Evolutionary conservation across 1,140 invertebrate genomes (phyloP), one percentile per base, ranked within the genome.

Genomic region (Solenopsis invicta): DNA sequence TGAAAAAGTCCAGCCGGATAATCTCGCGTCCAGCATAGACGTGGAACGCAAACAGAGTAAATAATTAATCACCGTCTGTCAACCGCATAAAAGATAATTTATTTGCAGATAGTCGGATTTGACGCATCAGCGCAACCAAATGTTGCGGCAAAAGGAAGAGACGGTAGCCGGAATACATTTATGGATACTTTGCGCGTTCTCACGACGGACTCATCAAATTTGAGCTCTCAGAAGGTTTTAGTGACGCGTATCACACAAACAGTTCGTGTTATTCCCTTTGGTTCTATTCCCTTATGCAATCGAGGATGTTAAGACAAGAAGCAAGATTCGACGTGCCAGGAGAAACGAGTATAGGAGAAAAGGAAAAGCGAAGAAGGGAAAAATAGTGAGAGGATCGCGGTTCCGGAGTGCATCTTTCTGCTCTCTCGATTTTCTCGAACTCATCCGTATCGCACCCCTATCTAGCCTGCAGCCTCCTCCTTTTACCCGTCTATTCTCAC

Each of bases 351-450:
- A 45, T 41, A 12, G 6, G 5, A 34, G 18, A 21, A 74, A 84
- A 1, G 10, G 0, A 10, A 41, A 64, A 21, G 29, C 5, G 48
- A 52, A 6, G 13, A 3, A 5, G 2, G 0, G 2, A 56, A 54
- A 61, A 18, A 86, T 74, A 59, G n/a, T 56, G 48, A 75, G 18
- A 4, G 16, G 5, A 50, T 52, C 59, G 16, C 16, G 61, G 21
- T 9, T 0, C 54, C 50, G 6, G 67, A 80, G 74, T 86, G 81
- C 81, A 62, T 75, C 74, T 18, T 89, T 75, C 59, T 75, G 52
- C 74, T 78, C 45, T 80, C 67, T 86, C 88, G 81, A 86, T 88
- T 88, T 88, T 89, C 87, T 75, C 82, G 34, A 88, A 89, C 85
- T 59, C 87, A 54, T 48, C 56, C 69, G 75, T 62, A 37, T 77